Evolutionary conservation across 2,113 vertebrate genomes (phyloP).

Genomic region (Ageneiosus marmoratus): DNA sequence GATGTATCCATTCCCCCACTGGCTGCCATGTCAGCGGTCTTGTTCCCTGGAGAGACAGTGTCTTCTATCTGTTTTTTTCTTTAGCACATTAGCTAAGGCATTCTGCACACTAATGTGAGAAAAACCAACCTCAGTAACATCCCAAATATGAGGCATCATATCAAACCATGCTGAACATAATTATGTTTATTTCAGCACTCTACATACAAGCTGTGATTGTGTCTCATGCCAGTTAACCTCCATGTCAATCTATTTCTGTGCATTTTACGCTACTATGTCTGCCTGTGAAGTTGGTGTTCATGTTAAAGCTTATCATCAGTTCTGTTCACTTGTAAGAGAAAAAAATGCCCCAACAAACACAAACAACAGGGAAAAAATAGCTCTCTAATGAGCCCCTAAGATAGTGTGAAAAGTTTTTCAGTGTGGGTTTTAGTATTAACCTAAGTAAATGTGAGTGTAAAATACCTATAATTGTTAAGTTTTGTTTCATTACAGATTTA

Average conservation of each 20-base stretch:
- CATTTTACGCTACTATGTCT: neutral
- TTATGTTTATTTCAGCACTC: slow-evolving; percentile 25
- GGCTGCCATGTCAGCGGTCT: slow-evolving; percentile 36
- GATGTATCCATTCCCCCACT: slow-evolving; percentile 39
- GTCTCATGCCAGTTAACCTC: slow-evolving; percentile 12
- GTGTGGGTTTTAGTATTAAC: too few relatives aligned
- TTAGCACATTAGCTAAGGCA: slow-evolving; percentile 48
- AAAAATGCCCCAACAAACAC: too few relatives aligned
- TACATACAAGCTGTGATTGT: slow-evolving; percentile 22
- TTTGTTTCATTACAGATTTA: too few relatives aligned
- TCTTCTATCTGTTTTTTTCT: slow-evolving; percentile 40
- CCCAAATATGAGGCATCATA: slow-evolving; percentile 17
- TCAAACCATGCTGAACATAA: slow-evolving; percentile 23
- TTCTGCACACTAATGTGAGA: slow-evolving; percentile 27
- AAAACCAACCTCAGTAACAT: slow-evolving; percentile 28
- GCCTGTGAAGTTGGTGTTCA: too few relatives aligned
- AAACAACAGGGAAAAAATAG: too few relatives aligned
- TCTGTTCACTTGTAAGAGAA: too few relatives aligned
- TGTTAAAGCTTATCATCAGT: too few relatives aligned
- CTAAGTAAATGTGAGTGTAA: too few relatives aligned
- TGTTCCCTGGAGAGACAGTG: slow-evolving; percentile 25
- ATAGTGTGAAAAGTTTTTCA: too few relatives aligned
- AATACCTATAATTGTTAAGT: too few relatives aligned
- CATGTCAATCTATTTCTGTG: neutral
- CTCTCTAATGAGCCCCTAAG: too few relatives aligned